phyloP scores from a whole-genome alignment of 2,888 invertebrate species.

The Dusona sp. region DNA sequence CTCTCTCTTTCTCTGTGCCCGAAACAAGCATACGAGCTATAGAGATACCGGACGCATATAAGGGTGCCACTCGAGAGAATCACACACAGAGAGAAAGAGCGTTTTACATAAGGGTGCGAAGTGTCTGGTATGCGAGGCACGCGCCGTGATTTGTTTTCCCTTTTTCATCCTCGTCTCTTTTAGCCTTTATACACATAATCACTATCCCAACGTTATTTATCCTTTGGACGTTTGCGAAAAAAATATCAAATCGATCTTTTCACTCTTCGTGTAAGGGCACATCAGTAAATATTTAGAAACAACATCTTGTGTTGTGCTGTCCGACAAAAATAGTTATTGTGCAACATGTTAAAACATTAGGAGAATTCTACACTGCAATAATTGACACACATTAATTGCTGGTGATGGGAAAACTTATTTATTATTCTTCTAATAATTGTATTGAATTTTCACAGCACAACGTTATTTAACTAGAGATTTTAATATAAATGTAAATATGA shows the following conservation, averaged over 20 bases:
- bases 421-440: background rate
- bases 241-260: slow-evolving; percentile 57
- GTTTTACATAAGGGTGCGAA: slow-evolving; percentile 83
- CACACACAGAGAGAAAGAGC: slow-evolving; percentile 52
- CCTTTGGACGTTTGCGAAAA: slow-evolving; percentile 22
- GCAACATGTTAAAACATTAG: background rate
- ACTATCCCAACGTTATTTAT: slow-evolving; percentile 36
- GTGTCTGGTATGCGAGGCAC: slow-evolving; percentile 83
- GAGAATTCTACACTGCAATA: background rate
- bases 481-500: too few relatives aligned
- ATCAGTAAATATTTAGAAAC: background rate
- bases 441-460: background rate
- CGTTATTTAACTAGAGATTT: too few relatives aligned
- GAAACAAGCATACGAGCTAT: slow-evolving; percentile 35
- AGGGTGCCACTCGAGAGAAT: slow-evolving; percentile 77
- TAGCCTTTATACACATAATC: slow-evolving; percentile 37
- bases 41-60: slow-evolving; percentile 59
- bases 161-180: slow-evolving; percentile 71
- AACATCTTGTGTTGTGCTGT: background rate
- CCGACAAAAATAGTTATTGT: background rate
- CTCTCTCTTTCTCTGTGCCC: slow-evolving; percentile 19
- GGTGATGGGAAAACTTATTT: background rate
- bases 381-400: background rate
- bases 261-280: background rate
- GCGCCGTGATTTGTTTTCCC: slow-evolving; percentile 83